These are phyloP conservation scores for Malurus cyaneus DNA, from an alignment of 2,113 vertebrate species.

Conservation along the genomic window DNA sequence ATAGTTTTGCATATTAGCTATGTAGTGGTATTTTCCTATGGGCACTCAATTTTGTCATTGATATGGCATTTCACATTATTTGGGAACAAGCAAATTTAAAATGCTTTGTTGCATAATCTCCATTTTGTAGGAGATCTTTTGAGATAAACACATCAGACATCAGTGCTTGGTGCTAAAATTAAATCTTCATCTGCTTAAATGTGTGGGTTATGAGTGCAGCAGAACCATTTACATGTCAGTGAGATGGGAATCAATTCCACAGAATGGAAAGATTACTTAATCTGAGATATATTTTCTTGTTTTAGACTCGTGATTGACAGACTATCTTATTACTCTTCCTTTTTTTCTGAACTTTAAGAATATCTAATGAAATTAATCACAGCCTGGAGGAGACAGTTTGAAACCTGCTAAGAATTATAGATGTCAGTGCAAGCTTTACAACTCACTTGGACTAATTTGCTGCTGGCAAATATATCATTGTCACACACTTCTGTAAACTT, in stretches of 20 bases:
- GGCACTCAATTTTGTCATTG: not conserved
- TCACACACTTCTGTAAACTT: slow-evolving; percentile 65
- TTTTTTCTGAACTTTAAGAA: slow-evolving; percentile 41
- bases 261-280: slow-evolving; percentile 30
- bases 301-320: slow-evolving; percentile 46
- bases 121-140: not conserved
- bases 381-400: slow-evolving; percentile 63
- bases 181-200: not conserved
- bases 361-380: slow-evolving; percentile 73
- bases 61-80: not conserved
- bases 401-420: slow-evolving; percentile 68
- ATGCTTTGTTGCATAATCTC: not conserved
- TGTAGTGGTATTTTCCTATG: not conserved
- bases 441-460: slow-evolving; percentile 67
- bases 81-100: not conserved
- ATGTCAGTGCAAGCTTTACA: slow-evolving; percentile 66
- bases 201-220: not conserved
- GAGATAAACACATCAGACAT: not conserved
- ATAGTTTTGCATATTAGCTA: not conserved
- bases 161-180: not conserved
- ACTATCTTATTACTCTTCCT: slow-evolving; percentile 35
- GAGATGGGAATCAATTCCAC: not conserved
- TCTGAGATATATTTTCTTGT: slow-evolving; percentile 5
- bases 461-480: slow-evolving; percentile 68
- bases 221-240: not conserved